These are phyloP conservation scores for Tolmerus cingulatus DNA, from an alignment of 2,888 invertebrate genomes.

Conservation along the genomic window DNA sequence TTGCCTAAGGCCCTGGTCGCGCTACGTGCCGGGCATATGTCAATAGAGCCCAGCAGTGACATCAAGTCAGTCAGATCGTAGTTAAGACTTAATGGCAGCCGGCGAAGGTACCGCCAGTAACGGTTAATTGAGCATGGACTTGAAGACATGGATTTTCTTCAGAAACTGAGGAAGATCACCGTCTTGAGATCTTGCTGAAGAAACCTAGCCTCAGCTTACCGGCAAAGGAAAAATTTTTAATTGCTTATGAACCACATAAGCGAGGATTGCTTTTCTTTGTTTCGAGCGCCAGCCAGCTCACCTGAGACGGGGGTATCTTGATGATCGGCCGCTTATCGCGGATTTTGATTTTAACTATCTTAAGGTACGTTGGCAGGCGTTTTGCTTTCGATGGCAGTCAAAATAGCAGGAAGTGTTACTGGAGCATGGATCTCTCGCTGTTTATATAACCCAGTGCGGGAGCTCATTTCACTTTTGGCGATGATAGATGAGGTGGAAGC, in stretches of 20 bases:
- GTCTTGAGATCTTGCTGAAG: background rate
- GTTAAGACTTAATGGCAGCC: background rate
- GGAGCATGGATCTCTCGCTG: conserved; percentile 10
- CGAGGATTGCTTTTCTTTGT: conserved; percentile 4
- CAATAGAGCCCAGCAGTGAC: background rate
- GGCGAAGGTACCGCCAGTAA: background rate
- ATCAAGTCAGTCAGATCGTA: background rate
- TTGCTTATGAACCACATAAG: background rate
- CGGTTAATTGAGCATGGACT: conserved; percentile 12
- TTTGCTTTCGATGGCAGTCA: background rate
- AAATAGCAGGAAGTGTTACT: background rate
- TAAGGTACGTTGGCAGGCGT: background rate
- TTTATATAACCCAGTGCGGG: conserved; percentile 3
- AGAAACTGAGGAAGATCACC: background rate
- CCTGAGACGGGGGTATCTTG: background rate
- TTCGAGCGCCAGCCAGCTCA: background rate
- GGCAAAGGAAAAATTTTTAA: background rate
- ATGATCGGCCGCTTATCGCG: background rate
- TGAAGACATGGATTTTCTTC: background rate
- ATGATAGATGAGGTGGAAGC: background rate
- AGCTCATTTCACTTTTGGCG: background rate
- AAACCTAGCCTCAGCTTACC: background rate
- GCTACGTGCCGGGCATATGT: background rate
- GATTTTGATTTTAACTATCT: background rate
- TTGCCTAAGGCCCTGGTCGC: background rate